These are phyloP conservation scores for Cichladusa arquata DNA, from an alignment of 2,113 vertebrate species.

Conservation along the genomic window DNA sequence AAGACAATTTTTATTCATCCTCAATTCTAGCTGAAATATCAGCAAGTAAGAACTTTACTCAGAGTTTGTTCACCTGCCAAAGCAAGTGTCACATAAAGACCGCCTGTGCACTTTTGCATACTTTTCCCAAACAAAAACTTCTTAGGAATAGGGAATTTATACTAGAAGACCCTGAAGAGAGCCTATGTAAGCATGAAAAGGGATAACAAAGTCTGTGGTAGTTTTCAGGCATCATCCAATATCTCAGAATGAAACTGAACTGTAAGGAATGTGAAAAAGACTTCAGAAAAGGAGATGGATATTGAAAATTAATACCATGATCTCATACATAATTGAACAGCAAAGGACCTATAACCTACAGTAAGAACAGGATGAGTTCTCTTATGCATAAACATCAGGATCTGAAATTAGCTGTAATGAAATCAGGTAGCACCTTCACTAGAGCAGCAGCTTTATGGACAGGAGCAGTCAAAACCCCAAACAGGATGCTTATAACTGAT, in stretches of 20 bases:
- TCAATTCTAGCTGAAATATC: neutral
- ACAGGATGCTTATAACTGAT: neutral
- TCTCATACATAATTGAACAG: neutral
- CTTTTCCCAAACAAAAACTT: neutral
- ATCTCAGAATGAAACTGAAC: neutral
- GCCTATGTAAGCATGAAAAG: neutral
- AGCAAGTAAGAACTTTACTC: neutral
- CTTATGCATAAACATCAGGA: neutral
- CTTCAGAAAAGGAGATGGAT: neutral
- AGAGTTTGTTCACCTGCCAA: neutral
- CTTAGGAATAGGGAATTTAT: neutral
- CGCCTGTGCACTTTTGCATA: fast-evolving
- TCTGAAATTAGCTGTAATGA: neutral
- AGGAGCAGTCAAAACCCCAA: neutral
- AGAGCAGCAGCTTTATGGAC: neutral
- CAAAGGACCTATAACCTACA: neutral
- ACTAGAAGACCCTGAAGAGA: neutral
- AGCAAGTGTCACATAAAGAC: neutral
- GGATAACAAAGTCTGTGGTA: neutral
- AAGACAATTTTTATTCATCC: neutral
- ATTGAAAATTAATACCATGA: neutral
- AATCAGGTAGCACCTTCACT: neutral
- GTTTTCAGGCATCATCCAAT: neutral
- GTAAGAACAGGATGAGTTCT: neutral
- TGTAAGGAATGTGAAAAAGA: neutral